phyloP scores from a whole-genome alignment of 2,113 vertebrate species.

The Cavia porcellus region DNA sequence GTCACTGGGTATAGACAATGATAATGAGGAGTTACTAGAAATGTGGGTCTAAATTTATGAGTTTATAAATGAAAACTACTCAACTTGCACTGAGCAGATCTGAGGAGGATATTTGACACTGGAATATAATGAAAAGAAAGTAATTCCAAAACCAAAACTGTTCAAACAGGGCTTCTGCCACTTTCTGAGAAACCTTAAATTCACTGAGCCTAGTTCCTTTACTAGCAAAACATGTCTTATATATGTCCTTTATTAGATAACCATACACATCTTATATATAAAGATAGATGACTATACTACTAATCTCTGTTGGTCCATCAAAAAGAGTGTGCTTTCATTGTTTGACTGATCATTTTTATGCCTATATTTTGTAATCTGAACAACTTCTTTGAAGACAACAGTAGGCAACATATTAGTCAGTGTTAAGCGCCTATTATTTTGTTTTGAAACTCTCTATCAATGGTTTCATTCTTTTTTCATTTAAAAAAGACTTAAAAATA shows the following conservation, averaged over 20 bases:
- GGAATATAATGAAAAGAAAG: not conserved
- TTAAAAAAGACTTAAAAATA: not conserved
- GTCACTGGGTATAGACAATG: not conserved
- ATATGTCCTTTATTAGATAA: conserved; percentile 32
- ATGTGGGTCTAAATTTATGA: not conserved
- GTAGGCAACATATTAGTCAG: too few relatives aligned
- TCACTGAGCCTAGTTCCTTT: not conserved
- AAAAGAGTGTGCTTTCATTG: too few relatives aligned
- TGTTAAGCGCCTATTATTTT: too few relatives aligned
- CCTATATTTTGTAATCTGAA: too few relatives aligned
- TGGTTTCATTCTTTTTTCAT: too few relatives aligned
- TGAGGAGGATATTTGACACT: not conserved
- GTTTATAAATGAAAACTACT: conserved; percentile 20
- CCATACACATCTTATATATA: not conserved
- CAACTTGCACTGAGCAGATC: not conserved
- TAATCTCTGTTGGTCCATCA: too few relatives aligned
- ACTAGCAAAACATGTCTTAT: conserved; percentile 46
- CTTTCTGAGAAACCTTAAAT: conserved; percentile 54
- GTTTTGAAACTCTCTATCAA: too few relatives aligned
- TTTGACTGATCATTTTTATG: too few relatives aligned
- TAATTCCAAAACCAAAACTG: not conserved
- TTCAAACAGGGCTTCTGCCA: not conserved
- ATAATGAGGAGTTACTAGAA: conserved; percentile 7
- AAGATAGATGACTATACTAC: too few relatives aligned
- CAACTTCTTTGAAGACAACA: too few relatives aligned